Base-by-base conservation (phyloP, 2,888 invertebrate species). In the Drosophila nigritarsus region DNA sequence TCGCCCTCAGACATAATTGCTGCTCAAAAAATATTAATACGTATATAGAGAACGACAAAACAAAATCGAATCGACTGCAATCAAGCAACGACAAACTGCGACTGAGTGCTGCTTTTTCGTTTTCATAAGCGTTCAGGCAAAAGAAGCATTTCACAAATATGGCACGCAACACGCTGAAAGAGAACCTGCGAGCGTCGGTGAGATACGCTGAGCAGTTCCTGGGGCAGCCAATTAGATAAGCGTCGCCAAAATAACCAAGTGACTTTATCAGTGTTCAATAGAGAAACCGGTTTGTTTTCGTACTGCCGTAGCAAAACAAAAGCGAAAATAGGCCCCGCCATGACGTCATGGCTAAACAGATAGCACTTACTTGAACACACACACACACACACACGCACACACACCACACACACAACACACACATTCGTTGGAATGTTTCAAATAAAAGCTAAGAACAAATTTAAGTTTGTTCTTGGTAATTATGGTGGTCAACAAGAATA, bases 1-100 rank as follows among this genome's bases (percentile, higher is more conserved):
- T 95, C 95, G 89, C 90, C 83, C 80, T 86, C 88, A 15, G 88
- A 74, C 86, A 89, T 86, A 56, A 9, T 64, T 50, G 36, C 24
- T 38, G 20, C 53, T 34, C 50, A 58, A 65, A 45, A 45, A 66
- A 13, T 34, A 42, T 70, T 45, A 45, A 62, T 34, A 34, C 40
- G 11, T 36, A 51, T 53, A 38, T 49, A 32, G 24, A 34, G 15
- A 30, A 29, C 24, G 20, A 18, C 9, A n/a, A 38, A 27, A 15
- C n/a, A 15, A 20, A 40, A 34, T 34, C 29, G 40, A 51, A 49
- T 38, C 62, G 73, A 74, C 82, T 65, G 65, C 51, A 60, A 59
- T 59, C 55, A 56, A 71, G 69, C 45, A 82, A 58, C 68, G 66
- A 64, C 76, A 64, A 72, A 79, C 59, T 50, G 56, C 67, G 74